Evolutionary conservation across 2,797 vertebrate species (phyloP), one percentile per base, ranked within the genome.

Genomic region (Pempheris klunzingeri): DNA sequence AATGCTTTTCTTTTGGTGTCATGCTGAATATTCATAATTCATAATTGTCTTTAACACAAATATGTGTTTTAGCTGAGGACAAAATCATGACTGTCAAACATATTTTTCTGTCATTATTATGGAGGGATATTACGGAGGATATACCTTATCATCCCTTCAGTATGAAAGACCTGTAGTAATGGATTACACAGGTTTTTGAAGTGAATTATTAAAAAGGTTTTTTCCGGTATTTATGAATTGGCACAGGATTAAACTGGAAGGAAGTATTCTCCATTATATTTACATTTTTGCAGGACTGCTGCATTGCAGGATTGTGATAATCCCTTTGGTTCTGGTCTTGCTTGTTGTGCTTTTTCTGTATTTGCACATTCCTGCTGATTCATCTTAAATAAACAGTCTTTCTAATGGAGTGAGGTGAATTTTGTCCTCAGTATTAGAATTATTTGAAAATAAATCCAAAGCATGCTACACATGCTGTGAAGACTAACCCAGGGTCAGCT

Each of bases 121-220:
- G 32, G 41, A 69, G 18, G 43, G 18, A 63, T 82, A 74, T 80
- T 74, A 78, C 66, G 24, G 34, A 10, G 59, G 26, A 74, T 76
- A 60, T 43, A 68, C 14, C 0, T 13, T 38, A 34, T 88, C 20
- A 74, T 83, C 60, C 14, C 54, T 65, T 57, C 52, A 73, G 54
- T 73, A 62, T 78, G 53, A 86, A 78, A 87, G 32, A 62, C 57
- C 36, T 74, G 73, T 64, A 72, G 64, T 63, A 63, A 88, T 74
- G 83, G 70, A 89, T 91, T 88, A 79, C 63, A 83, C 60, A 55
- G 60, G 30, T 72, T 88, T 69, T 76, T 22, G 62, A 7, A 73
- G 46, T 44, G 59, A 65, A 83, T 84, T 67, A 86, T 79, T 69
- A 74, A 54, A 74, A 60, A 30, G 30, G 5, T 22, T 81, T 81